Percentiles rank a stretch among this genome's conserved stretches.
Conservation (phyloP, 35 echinoderm and acorn worm genomes). For the Lytechinus pictus region DNA sequence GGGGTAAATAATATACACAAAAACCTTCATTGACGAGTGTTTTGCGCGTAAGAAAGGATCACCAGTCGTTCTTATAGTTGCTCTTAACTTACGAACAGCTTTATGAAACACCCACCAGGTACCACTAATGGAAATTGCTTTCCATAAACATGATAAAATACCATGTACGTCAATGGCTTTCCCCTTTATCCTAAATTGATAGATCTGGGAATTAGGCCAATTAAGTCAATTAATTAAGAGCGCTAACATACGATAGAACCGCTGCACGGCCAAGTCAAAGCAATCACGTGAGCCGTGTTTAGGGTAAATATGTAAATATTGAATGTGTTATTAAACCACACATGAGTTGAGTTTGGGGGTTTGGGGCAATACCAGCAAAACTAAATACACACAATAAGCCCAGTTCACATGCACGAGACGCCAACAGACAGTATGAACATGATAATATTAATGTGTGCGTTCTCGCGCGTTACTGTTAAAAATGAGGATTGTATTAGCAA, state of each 20-base stretch:
- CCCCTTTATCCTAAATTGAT: not conserved
- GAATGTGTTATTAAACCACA: not conserved
- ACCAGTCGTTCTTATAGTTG: too few species aligned
- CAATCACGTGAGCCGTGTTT: not conserved
- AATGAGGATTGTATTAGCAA: too few species aligned
- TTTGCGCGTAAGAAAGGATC: too few species aligned
- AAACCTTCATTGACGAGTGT: too few species aligned
- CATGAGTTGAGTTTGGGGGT: not conserved
- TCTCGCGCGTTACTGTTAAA: too few species aligned
- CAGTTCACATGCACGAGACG: too few species aligned
- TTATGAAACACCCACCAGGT: too few species aligned
- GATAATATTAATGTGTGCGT: too few species aligned
- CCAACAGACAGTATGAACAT: too few species aligned
- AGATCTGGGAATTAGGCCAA: not conserved
- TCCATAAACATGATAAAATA: not conserved
- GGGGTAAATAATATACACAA: too few species aligned
- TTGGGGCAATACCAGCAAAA: not conserved
- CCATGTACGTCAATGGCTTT: not conserved
- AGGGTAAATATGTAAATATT: not conserved
- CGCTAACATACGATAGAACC: not conserved
- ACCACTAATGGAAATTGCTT: not conserved
- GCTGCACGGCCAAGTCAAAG: not conserved
- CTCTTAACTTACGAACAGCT: too few species aligned
- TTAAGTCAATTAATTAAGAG: slow-evolving; percentile 20
- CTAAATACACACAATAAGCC: too few species aligned